These are phyloP conservation scores for Bemisia tabaci DNA, from an alignment of 1,140 invertebrate species.

Conservation along the genomic window DNA sequence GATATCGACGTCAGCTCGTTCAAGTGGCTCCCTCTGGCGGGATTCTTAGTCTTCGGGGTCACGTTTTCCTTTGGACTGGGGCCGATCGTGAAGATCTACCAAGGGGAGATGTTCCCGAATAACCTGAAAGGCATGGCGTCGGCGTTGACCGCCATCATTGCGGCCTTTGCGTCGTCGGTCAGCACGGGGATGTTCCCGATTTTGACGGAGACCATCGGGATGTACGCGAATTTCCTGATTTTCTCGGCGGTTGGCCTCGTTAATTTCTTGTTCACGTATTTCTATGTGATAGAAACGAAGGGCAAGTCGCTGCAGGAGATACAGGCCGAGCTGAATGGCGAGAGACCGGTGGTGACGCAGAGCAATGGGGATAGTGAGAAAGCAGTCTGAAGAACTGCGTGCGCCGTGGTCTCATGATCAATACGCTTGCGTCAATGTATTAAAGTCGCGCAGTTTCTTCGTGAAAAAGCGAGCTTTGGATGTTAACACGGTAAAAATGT, in stretches of 20 bases:
- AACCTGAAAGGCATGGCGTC: slow-evolving; percentile 60
- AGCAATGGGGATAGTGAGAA: too few species aligned
- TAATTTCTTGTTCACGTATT: slow-evolving; percentile 41
- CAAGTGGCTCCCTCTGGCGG: slow-evolving; percentile 53
- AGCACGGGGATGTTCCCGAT: slow-evolving; percentile 59
- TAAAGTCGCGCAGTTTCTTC: too few species aligned
- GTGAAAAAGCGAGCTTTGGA: too few species aligned
- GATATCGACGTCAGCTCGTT: slow-evolving; percentile 32
- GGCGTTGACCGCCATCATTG: slow-evolving; percentile 44
- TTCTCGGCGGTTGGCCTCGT: slow-evolving; percentile 55
- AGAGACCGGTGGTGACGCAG: not conserved
- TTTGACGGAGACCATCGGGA: slow-evolving; percentile 42
- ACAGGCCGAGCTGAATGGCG: slow-evolving; percentile 43
- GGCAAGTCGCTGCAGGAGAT: slow-evolving; percentile 63
- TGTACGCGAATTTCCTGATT: slow-evolving; percentile 60
- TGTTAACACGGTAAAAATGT: too few species aligned
- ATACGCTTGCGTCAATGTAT: too few species aligned
- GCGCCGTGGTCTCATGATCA: too few species aligned
- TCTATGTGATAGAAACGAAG: slow-evolving; percentile 68
- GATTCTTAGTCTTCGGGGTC: slow-evolving; percentile 57
- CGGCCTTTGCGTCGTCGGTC: slow-evolving; percentile 61
- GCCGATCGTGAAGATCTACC: slow-evolving; percentile 67
- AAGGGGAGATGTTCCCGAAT: slow-evolving; percentile 55
- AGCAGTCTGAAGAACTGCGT: too few species aligned
- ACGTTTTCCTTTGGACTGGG: slow-evolving; percentile 62